These are phyloP conservation scores for Hirtodrosophila alboralis DNA, from an alignment of 2,888 invertebrate species.

Conservation along the genomic window DNA sequence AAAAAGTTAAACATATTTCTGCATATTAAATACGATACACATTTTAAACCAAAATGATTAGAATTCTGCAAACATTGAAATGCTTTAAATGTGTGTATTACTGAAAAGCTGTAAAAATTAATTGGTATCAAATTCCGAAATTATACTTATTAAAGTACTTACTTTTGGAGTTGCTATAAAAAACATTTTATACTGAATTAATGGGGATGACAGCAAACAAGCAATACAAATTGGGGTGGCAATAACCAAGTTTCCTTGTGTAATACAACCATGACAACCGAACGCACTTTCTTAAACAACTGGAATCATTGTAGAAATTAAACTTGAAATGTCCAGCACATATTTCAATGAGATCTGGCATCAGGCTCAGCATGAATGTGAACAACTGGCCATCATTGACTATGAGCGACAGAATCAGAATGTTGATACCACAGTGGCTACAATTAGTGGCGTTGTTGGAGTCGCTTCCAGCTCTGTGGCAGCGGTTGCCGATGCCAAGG, in stretches of 20 bases:
- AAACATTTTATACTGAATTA: too few relatives aligned
- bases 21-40: too few relatives aligned
- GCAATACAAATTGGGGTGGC: too few relatives aligned
- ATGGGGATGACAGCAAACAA: too few relatives aligned
- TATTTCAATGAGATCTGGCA: constrained; percentile 90
- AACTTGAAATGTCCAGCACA: constrained; percentile 88
- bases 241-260: background rate
- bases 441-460: constrained; percentile 85
- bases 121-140: too few relatives aligned
- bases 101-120: too few relatives aligned
- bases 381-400: constrained; percentile 82
- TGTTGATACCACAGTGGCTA: constrained; percentile 77
- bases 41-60: too few relatives aligned
- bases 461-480: constrained; percentile 59
- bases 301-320: constrained; percentile 1
- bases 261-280: constrained; percentile 39
- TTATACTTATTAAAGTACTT: too few relatives aligned
- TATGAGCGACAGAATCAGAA: constrained; percentile 88
- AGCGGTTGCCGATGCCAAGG: constrained; percentile 84
- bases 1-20: too few relatives aligned
- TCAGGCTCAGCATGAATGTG: constrained; percentile 85
- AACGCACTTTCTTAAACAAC: background rate
- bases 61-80: too few relatives aligned
- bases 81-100: too few relatives aligned
- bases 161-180: too few relatives aligned